A percentile compares a stretch with the other conserved stretches of the same genome.
Conservation (phyloP, 2,888 invertebrate species). For the Drosophila paranaensis region DNA sequence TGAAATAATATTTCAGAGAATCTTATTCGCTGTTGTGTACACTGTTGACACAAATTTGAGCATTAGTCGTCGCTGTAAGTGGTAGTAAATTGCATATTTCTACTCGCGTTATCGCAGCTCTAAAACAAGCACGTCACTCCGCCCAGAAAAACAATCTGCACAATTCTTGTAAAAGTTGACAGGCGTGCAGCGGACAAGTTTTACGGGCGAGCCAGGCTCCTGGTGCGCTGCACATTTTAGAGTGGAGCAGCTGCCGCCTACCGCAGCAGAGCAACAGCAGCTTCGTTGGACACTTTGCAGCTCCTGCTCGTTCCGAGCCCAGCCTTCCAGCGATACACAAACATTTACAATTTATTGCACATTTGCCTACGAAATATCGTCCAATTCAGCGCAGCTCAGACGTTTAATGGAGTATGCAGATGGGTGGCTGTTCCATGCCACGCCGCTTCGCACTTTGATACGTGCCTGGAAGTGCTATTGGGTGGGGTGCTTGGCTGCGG, state of each 20-base stretch:
- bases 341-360: slow-evolving; percentile 82
- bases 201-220: slow-evolving; percentile 55
- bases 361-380: slow-evolving; percentile 80
- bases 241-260: slow-evolving; percentile 53
- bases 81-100: slow-evolving; percentile 65
- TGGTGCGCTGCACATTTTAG: slow-evolving; percentile 55
- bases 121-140: slow-evolving; percentile 57
- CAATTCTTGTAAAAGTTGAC: slow-evolving; percentile 78
- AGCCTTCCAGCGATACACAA: slow-evolving; percentile 50
- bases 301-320: background rate
- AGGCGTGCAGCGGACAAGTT: slow-evolving; percentile 78
- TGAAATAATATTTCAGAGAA: background rate
- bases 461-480: background rate
- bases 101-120: slow-evolving; percentile 61
- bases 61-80: slow-evolving; percentile 14
- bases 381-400: slow-evolving; percentile 64
- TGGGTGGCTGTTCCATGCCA: slow-evolving; percentile 21
- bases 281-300: slow-evolving; percentile 1
- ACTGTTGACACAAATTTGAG: slow-evolving; percentile 7
- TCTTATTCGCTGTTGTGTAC: background rate
- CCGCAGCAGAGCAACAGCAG: slow-evolving; percentile 9
- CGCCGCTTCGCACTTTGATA: background rate
- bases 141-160: slow-evolving; percentile 71
- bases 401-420: slow-evolving; percentile 71
- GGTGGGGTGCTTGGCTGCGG: slow-evolving; percentile 55